phyloP scores from a whole-genome alignment of 2,113 vertebrate species.

The Eclectus roratus region DNA sequence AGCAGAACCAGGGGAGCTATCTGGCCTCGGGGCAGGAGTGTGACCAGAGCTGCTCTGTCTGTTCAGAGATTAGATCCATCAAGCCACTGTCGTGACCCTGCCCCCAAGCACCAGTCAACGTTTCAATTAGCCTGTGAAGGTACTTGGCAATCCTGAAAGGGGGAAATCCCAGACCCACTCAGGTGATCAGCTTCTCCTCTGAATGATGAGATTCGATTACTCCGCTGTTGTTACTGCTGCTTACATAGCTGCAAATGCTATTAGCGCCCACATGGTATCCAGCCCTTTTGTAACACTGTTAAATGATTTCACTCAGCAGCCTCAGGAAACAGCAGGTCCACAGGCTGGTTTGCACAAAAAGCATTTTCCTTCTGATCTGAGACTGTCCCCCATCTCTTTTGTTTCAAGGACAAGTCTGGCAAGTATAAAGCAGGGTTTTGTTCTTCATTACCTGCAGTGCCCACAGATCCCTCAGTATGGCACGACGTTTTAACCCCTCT shows the following conservation, averaged over 20 bases:
- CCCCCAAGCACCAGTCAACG: neutral
- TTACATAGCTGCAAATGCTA: constrained; percentile 37
- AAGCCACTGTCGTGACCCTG: neutral
- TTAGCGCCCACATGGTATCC: neutral
- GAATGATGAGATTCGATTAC: neutral
- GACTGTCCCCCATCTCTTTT: neutral
- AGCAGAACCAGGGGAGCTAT: neutral
- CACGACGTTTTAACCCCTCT: neutral
- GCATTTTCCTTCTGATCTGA: neutral
- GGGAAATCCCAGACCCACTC: constrained; percentile 30
- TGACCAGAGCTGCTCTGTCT: neutral
- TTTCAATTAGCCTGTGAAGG: neutral
- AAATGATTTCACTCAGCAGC: neutral
- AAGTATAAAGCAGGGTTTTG: neutral
- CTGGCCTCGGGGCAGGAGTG: neutral
- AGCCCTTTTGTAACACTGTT: neutral
- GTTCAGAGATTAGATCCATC: neutral
- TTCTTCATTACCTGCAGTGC: neutral
- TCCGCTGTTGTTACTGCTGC: neutral
- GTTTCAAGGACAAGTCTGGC: neutral
- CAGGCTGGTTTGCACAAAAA: neutral
- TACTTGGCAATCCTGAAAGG: neutral
- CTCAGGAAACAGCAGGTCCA: neutral
- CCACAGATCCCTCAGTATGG: neutral
- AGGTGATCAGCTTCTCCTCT: constrained; percentile 11